Percentiles rank a stretch among this genome's conserved stretches.
Conservation (phyloP, 2,797 vertebrate species). For the Falco naumanni region DNA sequence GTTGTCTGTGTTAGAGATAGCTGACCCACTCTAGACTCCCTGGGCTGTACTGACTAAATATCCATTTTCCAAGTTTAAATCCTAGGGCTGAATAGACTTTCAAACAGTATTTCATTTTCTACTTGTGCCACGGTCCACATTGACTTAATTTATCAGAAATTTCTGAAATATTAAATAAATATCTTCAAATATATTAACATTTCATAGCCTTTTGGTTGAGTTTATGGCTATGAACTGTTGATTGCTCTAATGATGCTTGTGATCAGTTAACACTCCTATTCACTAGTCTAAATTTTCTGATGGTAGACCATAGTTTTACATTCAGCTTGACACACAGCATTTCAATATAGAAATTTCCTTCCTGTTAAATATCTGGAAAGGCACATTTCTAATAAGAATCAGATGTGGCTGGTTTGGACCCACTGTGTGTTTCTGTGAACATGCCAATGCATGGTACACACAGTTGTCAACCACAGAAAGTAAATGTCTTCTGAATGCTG, state of each 20-base stretch:
- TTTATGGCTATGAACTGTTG: neutral
- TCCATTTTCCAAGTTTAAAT: neutral
- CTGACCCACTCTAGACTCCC: neutral
- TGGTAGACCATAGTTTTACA: neutral
- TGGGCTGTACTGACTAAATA: neutral
- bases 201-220: neutral
- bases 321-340: neutral
- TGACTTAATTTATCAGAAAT: neutral
- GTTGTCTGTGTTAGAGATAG: neutral
- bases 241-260: neutral
- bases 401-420: neutral
- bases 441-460: accelerated
- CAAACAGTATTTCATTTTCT: neutral
- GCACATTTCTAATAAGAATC: neutral
- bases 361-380: neutral
- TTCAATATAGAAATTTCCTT: neutral
- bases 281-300: neutral
- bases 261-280: neutral
- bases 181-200: neutral
- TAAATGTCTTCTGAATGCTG: neutral
- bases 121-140: accelerated
- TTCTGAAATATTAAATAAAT: neutral
- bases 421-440: neutral
- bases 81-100: neutral
- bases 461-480: neutral